Base-by-base conservation (phyloP, 2,797 vertebrate genomes). In the Sebastes oblongus region DNA sequence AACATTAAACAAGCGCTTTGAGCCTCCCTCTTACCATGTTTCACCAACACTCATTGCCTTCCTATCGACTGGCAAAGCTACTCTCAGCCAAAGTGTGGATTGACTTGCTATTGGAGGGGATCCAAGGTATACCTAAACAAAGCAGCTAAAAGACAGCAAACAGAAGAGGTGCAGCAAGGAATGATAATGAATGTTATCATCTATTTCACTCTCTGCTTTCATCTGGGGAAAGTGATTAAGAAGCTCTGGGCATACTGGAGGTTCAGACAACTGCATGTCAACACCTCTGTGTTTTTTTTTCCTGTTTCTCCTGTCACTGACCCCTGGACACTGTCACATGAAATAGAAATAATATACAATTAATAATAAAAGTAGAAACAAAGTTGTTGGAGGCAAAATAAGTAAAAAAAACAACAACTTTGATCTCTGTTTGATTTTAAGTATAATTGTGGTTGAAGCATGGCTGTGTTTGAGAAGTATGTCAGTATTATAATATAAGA, bases 1-100 rank as follows among this genome's bases (percentile, higher is more conserved):
- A 84, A 78, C 83, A 59, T 76, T 80, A 69, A 83, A 85, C 65
- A 66, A 67, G 75, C 64, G 69, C 73, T 80, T 84, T 84, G 39
- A 66, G 65, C 34, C 58, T 78, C 42, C 56, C 60, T 72, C 66
- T 79, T 72, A 73, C 56, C 71, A 66, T 84, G 86, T 89, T 88
- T 88, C 73, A 22, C 69, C 76, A 87, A 34, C 77, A 78, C 34
- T 29, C 59, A 52, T 61, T 68, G 77, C 52, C 16, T 84, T 76
- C 8, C 16, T 66, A 72, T 84, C 12, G 62, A 86, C 69, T 42
- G 59, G 20, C 58, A 86, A 80, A 80, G 72, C 60, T 70, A 54
- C 59, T 72, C 71, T 75, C 42, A 25, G 56, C 36, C 46, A 20
- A 13, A 27, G 68, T 72, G 39, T 25, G 20, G 60, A 82, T 54